Conservation (phyloP, 2,888 invertebrate species). For the Hymenopus coronatus region DNA sequence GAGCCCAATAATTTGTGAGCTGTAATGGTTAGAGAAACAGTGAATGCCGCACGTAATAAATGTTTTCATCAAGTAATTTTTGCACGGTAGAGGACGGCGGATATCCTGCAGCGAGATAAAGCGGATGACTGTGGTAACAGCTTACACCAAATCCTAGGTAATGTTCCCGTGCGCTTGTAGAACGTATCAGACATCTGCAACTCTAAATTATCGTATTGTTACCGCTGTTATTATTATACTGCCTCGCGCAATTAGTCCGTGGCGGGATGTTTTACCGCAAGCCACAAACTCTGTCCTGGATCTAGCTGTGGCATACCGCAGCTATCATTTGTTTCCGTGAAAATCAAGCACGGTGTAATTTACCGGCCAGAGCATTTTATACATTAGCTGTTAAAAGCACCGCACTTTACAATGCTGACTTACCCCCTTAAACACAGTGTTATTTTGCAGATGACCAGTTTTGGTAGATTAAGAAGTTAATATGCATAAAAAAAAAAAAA, state of each 20-base stretch:
- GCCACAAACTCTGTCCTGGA: background rate
- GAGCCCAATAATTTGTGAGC: no score
- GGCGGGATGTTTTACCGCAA: background rate
- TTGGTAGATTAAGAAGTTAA: no score
- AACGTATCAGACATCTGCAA: background rate
- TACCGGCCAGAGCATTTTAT: background rate
- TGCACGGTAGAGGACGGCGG: no score
- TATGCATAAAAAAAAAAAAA: no score
- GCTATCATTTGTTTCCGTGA: background rate
- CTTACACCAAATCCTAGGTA: background rate
- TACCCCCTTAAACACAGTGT: no score
- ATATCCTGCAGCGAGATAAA: no score
- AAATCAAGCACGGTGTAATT: background rate
- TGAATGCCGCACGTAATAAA: no score
- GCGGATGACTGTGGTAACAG: background rate
- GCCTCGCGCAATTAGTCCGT: background rate
- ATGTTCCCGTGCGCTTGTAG: background rate
- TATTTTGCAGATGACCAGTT: no score
- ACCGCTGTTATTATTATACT: background rate
- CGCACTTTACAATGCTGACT: background rate
- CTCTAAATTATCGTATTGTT: background rate
- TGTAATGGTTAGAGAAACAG: no score
- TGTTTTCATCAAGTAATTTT: no score
- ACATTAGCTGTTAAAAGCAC: background rate
- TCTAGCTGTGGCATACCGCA: background rate